Conservation (phyloP, 2,113 vertebrate genomes). For the Prochilodus magdalenae region DNA sequence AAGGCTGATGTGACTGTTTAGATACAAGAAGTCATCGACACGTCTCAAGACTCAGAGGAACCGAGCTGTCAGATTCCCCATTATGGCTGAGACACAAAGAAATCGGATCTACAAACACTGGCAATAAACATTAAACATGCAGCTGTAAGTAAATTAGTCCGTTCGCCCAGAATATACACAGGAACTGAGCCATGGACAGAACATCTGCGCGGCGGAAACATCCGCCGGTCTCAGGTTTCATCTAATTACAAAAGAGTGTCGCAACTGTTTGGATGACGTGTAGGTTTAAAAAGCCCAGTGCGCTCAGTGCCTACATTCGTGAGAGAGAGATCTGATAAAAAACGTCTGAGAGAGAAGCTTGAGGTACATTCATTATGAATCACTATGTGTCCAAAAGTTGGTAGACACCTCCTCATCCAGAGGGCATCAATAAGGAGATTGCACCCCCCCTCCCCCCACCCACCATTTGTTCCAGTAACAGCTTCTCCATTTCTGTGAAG, state of each 20-base stretch:
- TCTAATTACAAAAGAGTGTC: neutral
- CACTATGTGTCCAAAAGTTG: neutral
- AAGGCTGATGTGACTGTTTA: neutral
- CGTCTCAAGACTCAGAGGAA: neutral
- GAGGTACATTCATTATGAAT: constrained; percentile 35
- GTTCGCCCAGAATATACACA: neutral
- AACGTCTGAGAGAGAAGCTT: constrained; percentile 45
- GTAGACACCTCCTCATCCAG: neutral
- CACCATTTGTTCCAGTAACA: no score
- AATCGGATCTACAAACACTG: constrained; percentile 11
- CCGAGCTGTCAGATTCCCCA: neutral
- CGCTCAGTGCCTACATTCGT: constrained; percentile 56
- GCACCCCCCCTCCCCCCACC: no score
- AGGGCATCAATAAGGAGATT: neutral
- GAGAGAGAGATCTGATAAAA: constrained; percentile 57
- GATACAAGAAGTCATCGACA: neutral
- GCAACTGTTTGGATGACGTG: neutral
- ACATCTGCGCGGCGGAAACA: no score
- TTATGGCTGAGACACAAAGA: neutral
- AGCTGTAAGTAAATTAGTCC: neutral
- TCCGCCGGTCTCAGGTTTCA: neutral
- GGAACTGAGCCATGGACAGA: neutral
- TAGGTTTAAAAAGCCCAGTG: neutral
- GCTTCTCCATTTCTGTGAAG: no score
- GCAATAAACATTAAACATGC: constrained; percentile 29